Evolutionary conservation across 2,888 invertebrate species (phyloP).

Genomic region (Trachelus tabidus): DNA sequence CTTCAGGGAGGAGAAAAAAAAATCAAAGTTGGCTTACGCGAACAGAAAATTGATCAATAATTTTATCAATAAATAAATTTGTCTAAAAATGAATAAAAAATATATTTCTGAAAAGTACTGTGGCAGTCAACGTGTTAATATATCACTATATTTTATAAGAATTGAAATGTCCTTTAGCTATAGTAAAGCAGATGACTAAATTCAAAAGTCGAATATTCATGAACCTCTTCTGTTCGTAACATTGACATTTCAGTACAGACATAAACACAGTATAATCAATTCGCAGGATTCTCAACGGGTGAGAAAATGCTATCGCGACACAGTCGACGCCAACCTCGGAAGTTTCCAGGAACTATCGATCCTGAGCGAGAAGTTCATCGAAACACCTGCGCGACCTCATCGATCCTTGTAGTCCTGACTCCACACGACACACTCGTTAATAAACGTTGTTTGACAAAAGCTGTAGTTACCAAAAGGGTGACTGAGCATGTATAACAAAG

Average conservation of each 20-base stretch:
- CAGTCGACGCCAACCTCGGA: background rate
- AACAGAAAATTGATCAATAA: too few relatives aligned
- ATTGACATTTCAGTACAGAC: background rate
- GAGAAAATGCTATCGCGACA: background rate
- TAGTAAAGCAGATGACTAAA: background rate
- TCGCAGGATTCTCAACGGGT: background rate
- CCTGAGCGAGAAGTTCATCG: background rate
- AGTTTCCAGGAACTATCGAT: background rate
- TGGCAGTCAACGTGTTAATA: too few relatives aligned
- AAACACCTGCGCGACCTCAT: constrained; percentile 28
- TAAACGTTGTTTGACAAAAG: background rate
- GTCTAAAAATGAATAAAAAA: too few relatives aligned
- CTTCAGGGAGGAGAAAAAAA: too few relatives aligned
- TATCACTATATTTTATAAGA: background rate
- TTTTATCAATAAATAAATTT: too few relatives aligned
- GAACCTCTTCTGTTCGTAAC: background rate
- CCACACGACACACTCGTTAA: background rate
- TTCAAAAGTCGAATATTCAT: background rate
- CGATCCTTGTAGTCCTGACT: constrained; percentile 16
- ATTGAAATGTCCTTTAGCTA: background rate
- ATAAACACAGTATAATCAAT: background rate
- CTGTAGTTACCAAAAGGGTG: background rate
- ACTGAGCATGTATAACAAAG: background rate
- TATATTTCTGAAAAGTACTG: too few relatives aligned
- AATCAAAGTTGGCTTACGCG: too few relatives aligned